Conservation (phyloP, 2,888 invertebrate genomes). For the Patella depressa region DNA sequence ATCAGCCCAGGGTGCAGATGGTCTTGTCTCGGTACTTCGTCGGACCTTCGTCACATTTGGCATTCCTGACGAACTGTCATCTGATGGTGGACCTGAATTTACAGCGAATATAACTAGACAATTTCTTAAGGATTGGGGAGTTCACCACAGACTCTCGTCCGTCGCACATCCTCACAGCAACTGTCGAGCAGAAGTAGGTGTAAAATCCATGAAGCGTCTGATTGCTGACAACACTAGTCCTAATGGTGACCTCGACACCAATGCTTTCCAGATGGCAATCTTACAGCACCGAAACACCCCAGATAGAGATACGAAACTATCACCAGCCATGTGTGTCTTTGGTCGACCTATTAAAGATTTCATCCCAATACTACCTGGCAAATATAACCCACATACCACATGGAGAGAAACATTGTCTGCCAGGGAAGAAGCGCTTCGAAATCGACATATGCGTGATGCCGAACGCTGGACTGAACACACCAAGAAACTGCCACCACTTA, state of each 20-base stretch:
- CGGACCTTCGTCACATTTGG: conserved; percentile 40
- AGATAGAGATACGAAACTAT: conserved; percentile 43
- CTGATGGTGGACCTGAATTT: conserved; percentile 44
- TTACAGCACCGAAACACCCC: conserved; percentile 49
- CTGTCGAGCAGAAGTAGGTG: conserved; percentile 46
- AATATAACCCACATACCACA: conserved; percentile 37
- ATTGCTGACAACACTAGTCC: conserved; percentile 42
- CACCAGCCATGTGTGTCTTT: conserved; percentile 46
- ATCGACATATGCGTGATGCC: conserved; percentile 37
- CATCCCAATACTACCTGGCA: conserved; percentile 40
- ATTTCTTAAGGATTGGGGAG: conserved; percentile 40
- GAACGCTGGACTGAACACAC: conserved; percentile 43
- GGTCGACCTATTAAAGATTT: conserved; percentile 42
- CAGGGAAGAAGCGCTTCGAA: conserved; percentile 42
- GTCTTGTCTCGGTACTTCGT: conserved; percentile 32
- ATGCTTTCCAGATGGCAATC: conserved; percentile 41
- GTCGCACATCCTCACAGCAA: conserved; percentile 50
- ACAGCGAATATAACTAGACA: conserved; percentile 22
- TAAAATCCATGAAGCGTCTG: conserved; percentile 48
- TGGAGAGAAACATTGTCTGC: conserved; percentile 36
- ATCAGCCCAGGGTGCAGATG: conserved; percentile 28
- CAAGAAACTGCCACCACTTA: conserved; percentile 35
- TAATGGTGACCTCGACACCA: conserved; percentile 42
- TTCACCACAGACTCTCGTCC: conserved; percentile 47
- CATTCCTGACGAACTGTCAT: conserved; percentile 42